These are phyloP conservation scores for Sebastes matsubarae DNA, from an alignment of 2,797 vertebrate genomes.

Conservation along the genomic window DNA sequence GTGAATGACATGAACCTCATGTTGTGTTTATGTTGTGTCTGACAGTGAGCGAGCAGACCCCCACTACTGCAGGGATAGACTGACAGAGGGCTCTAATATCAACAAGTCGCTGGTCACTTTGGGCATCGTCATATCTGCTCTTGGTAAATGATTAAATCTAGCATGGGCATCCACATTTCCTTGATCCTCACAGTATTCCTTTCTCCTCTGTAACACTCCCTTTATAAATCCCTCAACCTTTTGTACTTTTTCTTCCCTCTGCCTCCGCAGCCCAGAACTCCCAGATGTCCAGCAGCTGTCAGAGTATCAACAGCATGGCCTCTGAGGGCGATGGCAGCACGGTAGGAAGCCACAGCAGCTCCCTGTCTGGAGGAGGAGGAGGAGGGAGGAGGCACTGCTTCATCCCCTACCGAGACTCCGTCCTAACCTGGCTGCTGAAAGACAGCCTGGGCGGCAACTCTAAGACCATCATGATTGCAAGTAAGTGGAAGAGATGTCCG, in stretches of 20 bases:
- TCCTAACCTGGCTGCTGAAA: slow-evolving; percentile 97
- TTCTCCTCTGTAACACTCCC: background rate
- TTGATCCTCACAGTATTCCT: background rate
- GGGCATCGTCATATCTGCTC: slow-evolving; percentile 96
- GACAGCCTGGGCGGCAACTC: slow-evolving; percentile 98
- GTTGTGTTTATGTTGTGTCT: slow-evolving; percentile 30
- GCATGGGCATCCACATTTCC: background rate
- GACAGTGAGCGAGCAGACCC: slow-evolving; percentile 94
- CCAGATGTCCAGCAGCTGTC: slow-evolving; percentile 94
- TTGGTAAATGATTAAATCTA: slow-evolving; percentile 82
- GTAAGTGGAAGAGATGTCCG: slow-evolving; percentile 78
- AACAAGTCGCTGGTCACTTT: slow-evolving; percentile 98
- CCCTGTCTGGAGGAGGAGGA: slow-evolving; percentile 70
- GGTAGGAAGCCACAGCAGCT: slow-evolving; percentile 82
- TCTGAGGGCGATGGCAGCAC: slow-evolving; percentile 87
- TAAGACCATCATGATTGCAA: slow-evolving; percentile 98
- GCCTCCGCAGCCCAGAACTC: slow-evolving; percentile 91
- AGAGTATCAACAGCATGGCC: slow-evolving; percentile 90
- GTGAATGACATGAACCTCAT: background rate
- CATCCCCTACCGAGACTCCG: slow-evolving; percentile 96
- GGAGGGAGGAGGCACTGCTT: slow-evolving; percentile 86
- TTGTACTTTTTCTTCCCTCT: background rate
- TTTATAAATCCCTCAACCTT: background rate
- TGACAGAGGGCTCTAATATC: slow-evolving; percentile 97
- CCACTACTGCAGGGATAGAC: slow-evolving; percentile 93